Percentiles rank a stretch among this genome's conserved stretches.
Conservation (phyloP, 1,140 invertebrate species). For the Drosophila tropicalis region DNA sequence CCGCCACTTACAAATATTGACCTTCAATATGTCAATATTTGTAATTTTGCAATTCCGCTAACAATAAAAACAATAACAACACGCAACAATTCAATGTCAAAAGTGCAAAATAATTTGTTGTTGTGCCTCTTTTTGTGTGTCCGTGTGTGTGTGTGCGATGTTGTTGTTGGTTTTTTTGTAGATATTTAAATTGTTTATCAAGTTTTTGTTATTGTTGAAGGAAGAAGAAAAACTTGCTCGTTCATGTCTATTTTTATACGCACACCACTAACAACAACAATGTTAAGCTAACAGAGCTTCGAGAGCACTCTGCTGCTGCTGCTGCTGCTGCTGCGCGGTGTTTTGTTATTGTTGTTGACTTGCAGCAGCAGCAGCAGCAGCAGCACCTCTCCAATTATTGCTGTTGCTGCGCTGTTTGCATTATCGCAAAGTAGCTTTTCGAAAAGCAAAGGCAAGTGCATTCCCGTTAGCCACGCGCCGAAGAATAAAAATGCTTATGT, state of each 20-base stretch:
- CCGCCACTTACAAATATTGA: conserved; percentile 30
- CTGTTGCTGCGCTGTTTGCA: conserved; percentile 9
- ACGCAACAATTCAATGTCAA: conserved; percentile 55
- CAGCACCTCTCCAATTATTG: conserved; percentile 6
- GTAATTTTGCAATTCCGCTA: conserved; percentile 26
- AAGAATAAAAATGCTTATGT: conserved; percentile 2
- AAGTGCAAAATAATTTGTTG: conserved; percentile 56
- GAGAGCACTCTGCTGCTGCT: background rate
- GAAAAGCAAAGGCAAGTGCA: conserved; percentile 8
- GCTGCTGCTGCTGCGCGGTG: background rate
- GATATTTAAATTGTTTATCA: conserved; percentile 55
- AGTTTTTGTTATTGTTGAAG: conserved; percentile 30
- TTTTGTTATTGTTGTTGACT: background rate
- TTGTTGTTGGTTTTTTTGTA: conserved; percentile 13
- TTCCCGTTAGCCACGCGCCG: conserved; percentile 12
- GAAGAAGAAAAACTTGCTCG: conserved; percentile 9
- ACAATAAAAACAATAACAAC: conserved; percentile 22
- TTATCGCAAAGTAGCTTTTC: conserved; percentile 8
- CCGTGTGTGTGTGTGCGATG: no score
- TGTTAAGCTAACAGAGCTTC: conserved; percentile 25
- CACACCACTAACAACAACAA: conserved; percentile 9
- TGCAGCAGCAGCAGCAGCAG: background rate
- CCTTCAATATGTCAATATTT: conserved; percentile 48
- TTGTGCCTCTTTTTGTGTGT: background rate
- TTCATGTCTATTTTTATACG: conserved; percentile 30